These are phyloP conservation scores for Hypocryptadius cinnamomeus DNA, from an alignment of 2,113 vertebrate genomes.

Conservation along the genomic window DNA sequence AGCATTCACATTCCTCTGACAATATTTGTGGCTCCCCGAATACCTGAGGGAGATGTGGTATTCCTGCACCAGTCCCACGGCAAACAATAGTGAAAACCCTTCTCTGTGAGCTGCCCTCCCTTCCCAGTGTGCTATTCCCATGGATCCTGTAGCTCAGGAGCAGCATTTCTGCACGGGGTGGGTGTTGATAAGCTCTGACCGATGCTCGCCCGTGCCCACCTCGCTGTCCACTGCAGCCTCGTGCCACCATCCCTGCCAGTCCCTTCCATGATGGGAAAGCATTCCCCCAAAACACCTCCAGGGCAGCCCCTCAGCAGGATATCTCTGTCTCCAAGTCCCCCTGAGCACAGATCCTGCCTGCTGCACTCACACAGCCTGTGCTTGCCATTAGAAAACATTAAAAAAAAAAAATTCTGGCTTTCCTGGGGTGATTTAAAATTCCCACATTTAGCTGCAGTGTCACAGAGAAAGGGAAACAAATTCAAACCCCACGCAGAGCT, in stretches of 20 bases:
- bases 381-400: not conserved
- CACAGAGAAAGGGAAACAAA: not conserved
- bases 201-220: not conserved
- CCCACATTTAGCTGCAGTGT: not conserved
- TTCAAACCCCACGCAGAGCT: not conserved
- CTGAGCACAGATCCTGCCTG: rapidly evolving
- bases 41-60: constrained; percentile 11
- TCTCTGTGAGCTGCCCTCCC: not conserved
- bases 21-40: not conserved
- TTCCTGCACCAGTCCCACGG: not conserved
- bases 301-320: not conserved
- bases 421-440: not conserved
- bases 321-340: not conserved
- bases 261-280: not conserved
- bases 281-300: not conserved
- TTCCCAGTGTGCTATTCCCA: not conserved
- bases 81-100: constrained; percentile 27
- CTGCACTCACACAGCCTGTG: rapidly evolving
- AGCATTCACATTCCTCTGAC: not conserved
- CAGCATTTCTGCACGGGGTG: rapidly evolving
- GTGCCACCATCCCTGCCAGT: not conserved
- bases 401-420: not conserved
- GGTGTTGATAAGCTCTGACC: not conserved
- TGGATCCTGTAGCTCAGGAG: not conserved
- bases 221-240: not conserved